Percentiles rank a stretch among this genome's conserved stretches.
phyloP scores from a whole-genome alignment of 2,113 vertebrate species.

The Sigmodon hispidus region DNA sequence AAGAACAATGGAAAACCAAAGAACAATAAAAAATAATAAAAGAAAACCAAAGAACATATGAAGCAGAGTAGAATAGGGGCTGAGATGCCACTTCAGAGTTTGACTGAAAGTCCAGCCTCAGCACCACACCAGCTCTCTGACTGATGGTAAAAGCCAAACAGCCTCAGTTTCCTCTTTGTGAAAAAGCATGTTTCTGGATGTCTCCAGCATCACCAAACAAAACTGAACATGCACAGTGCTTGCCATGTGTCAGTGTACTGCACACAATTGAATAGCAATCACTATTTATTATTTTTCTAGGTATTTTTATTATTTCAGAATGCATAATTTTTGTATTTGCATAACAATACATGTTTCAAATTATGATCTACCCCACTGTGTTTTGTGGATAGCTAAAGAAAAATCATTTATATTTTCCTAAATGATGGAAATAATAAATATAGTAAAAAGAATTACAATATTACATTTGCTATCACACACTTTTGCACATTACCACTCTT shows the following conservation, averaged over 20 bases:
- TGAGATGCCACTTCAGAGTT: background rate
- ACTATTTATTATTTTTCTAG: background rate
- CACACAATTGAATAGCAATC: background rate
- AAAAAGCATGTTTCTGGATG: background rate
- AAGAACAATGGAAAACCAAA: background rate
- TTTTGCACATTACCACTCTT: background rate
- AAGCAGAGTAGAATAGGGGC: background rate
- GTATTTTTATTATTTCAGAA: constrained; percentile 24
- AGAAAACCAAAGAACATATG: background rate
- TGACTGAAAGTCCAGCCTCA: background rate
- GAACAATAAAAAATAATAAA: background rate
- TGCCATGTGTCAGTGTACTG: background rate
- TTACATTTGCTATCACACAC: constrained; percentile 5
- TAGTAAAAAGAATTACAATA: constrained; percentile 28
- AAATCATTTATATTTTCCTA: constrained; percentile 46
- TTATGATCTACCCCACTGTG: constrained; percentile 15
- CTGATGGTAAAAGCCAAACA: background rate
- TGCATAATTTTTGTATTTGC: constrained; percentile 8
- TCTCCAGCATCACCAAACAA: background rate
- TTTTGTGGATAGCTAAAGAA: constrained; percentile 37
- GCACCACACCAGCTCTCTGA: background rate
- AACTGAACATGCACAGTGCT: fast-evolving
- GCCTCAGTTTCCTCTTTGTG: background rate
- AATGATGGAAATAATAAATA: constrained; percentile 33
- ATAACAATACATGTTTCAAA: constrained; percentile 38